A percentile compares a stretch with the other conserved stretches of the same genome.
Conservation (phyloP, 2,888 invertebrate species). For the Microplitis deprimator region DNA sequence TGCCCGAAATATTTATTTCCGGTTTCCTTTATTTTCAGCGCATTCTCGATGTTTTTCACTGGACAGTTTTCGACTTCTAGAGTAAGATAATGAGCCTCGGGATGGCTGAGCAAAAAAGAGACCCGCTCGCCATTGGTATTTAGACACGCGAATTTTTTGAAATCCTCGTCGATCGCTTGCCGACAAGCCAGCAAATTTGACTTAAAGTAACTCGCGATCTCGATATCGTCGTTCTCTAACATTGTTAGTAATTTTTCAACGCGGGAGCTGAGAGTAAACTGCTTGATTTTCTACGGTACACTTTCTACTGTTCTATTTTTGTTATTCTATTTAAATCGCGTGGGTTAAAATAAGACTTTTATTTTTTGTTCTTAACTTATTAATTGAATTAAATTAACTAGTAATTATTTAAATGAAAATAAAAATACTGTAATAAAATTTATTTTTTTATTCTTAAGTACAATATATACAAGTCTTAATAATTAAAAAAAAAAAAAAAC, state of each 20-base stretch:
- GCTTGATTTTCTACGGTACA: conserved; percentile 34
- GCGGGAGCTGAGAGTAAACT: conserved; percentile 37
- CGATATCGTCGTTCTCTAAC: conserved; percentile 52
- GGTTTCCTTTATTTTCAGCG: conserved; percentile 78
- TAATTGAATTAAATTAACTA: neutral
- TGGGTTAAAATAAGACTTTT: neutral
- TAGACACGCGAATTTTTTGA: conserved; percentile 77
- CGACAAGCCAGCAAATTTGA: conserved; percentile 70
- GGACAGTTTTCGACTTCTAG: conserved; percentile 73
- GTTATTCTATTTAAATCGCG: conserved; percentile 27
- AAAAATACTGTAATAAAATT: conserved; percentile 11
- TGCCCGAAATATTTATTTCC: conserved; percentile 83
- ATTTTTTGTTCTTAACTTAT: neutral
- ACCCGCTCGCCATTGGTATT: conserved; percentile 79
- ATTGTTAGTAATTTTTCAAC: conserved; percentile 39
- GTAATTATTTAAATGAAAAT: neutral
- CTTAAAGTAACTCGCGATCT: conserved; percentile 61
- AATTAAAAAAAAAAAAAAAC: neutral
- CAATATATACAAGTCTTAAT: conserved; percentile 48
- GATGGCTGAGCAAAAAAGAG: conserved; percentile 74
- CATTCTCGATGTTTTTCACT: conserved; percentile 76
- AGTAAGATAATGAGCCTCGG: conserved; percentile 72
- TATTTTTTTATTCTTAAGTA: conserved; percentile 46
- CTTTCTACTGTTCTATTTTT: conserved; percentile 48
- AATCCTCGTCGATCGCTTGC: conserved; percentile 74